Conservation (phyloP, 1,140 invertebrate genomes). For the Drosophila orosa region DNA sequence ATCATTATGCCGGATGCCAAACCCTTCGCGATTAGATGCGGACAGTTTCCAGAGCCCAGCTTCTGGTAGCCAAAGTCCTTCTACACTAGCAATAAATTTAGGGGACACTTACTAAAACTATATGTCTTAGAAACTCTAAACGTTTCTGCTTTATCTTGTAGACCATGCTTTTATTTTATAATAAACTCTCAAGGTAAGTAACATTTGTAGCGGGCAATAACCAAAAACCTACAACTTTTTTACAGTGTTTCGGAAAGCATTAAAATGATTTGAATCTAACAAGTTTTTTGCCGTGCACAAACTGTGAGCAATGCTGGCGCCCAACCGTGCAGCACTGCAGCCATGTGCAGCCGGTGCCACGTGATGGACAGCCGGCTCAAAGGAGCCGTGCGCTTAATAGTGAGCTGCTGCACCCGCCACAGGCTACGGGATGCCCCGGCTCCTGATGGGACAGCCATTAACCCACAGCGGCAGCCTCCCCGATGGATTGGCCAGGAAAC, state of each 20-base stretch:
- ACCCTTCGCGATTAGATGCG: constrained; percentile 16
- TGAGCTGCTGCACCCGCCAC: constrained; percentile 88
- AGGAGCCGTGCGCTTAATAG: constrained; percentile 91
- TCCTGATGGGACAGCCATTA: constrained; percentile 93
- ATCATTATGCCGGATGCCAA: constrained; percentile 83
- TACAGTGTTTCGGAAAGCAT: neutral
- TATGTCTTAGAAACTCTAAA: neutral
- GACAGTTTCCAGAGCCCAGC: constrained; percentile 7
- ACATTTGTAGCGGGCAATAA: too few species aligned
- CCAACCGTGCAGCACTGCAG: constrained; percentile 86
- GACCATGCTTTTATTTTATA: neutral
- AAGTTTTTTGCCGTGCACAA: constrained; percentile 1
- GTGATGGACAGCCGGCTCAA: constrained; percentile 90
- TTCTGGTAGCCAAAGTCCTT: neutral
- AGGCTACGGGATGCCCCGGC: constrained; percentile 86
- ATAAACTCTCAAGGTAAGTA: neutral
- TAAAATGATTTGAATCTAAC: constrained; percentile 1
- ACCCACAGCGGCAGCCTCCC: constrained; percentile 86
- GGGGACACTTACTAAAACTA: neutral
- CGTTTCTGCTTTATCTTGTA: neutral
- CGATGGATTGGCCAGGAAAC: constrained; percentile 86
- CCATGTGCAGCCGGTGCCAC: constrained; percentile 87
- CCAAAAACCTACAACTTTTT: neutral
- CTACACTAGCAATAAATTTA: neutral
- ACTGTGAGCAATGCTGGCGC: neutral